These are phyloP conservation scores for Tethea ocularis DNA, from an alignment of 2,888 invertebrate species.

Conservation along the genomic window DNA sequence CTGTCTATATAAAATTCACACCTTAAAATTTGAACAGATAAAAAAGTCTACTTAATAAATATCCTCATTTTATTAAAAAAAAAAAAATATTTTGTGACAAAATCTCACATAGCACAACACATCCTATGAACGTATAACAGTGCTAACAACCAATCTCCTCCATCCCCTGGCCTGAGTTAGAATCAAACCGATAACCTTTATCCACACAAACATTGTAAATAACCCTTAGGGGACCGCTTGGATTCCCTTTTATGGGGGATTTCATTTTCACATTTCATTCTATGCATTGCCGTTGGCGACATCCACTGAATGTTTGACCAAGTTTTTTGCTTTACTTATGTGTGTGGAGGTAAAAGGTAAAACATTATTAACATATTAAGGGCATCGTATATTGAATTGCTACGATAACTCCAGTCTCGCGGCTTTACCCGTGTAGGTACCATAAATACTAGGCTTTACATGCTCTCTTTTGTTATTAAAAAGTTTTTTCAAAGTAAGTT, in stretches of 20 bases:
- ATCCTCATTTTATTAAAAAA: too few relatives aligned
- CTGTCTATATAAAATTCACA: too few relatives aligned
- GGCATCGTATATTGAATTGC: too few relatives aligned
- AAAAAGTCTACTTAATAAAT: too few relatives aligned
- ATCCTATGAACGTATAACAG: neutral
- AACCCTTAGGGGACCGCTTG: conserved; percentile 5
- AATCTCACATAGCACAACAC: neutral
- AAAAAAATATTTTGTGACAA: neutral
- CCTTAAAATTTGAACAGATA: too few relatives aligned
- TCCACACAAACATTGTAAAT: conserved; percentile 10
- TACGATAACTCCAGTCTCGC: neutral
- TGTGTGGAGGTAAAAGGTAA: neutral
- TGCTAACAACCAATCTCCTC: conserved; percentile 4
- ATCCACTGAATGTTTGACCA: neutral
- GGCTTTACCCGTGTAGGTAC: too few relatives aligned
- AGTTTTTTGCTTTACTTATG: neutral
- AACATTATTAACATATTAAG: too few relatives aligned
- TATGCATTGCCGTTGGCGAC: neutral
- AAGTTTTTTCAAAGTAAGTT: too few relatives aligned
- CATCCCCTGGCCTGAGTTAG: neutral
- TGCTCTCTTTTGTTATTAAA: too few relatives aligned
- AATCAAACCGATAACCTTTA: conserved; percentile 6
- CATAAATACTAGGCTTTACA: too few relatives aligned
- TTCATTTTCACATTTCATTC: conserved; percentile 10
- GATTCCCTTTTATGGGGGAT: conserved; percentile 8